These are phyloP conservation scores for Sebastes oblongus DNA, from an alignment of 2,797 vertebrate species.

Conservation along the genomic window DNA sequence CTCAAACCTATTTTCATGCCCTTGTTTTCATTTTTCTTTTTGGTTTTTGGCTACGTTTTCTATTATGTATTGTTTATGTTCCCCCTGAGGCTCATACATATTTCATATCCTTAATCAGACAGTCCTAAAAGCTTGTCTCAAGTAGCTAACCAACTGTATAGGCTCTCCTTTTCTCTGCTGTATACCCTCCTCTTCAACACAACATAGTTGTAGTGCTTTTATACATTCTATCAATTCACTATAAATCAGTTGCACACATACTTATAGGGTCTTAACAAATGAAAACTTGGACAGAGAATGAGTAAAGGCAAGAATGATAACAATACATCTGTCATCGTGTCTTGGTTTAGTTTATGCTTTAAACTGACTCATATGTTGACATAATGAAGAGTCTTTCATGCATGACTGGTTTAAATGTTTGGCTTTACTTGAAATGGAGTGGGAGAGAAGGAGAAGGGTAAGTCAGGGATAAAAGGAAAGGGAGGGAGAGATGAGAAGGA, in stretches of 20 bases:
- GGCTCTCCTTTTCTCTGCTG: neutral
- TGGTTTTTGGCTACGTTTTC: neutral
- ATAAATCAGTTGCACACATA: neutral
- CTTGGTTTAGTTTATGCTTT: neutral
- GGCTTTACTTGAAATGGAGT: neutral
- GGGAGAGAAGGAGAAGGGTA: neutral
- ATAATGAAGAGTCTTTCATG: neutral
- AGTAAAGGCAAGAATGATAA: neutral
- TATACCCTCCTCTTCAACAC: neutral
- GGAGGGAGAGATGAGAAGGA: neutral
- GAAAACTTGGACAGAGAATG: neutral
- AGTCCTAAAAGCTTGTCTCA: neutral
- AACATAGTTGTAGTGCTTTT: neutral
- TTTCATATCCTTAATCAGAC: neutral
- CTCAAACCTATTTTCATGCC: neutral
- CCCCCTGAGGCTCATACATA: neutral
- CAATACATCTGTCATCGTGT: slow-evolving; percentile 9
- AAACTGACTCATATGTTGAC: slow-evolving; percentile 1
- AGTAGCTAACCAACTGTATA: neutral
- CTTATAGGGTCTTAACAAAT: neutral
- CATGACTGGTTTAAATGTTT: neutral
- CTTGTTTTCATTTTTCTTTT: neutral
- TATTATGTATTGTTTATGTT: neutral
- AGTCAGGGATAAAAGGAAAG: neutral
- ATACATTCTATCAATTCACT: neutral